A percentile compares a stretch with the other conserved stretches of the same genome.
Conservation (phyloP, 2,888 invertebrate genomes). For the Ditula angustiorana region DNA sequence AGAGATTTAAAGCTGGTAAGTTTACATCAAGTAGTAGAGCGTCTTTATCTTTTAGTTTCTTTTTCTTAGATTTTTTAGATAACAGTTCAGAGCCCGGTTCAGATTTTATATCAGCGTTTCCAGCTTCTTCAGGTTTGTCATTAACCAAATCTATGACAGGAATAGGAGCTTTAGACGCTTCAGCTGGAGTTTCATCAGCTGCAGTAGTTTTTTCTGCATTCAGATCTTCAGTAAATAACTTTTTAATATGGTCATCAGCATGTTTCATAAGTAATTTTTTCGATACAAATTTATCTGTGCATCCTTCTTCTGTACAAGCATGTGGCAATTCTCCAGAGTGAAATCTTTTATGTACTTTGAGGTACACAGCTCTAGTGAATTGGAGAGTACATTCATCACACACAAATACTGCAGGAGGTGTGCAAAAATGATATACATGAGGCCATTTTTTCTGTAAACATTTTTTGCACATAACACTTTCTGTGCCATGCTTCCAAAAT, state of each 20-base stretch:
- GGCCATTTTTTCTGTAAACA: slow-evolving; percentile 97
- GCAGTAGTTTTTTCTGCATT: slow-evolving; percentile 57
- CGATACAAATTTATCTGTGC: slow-evolving; percentile 92
- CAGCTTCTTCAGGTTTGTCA: slow-evolving; percentile 68
- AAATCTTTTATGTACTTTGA: slow-evolving; percentile 94
- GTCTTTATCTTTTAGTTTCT: slow-evolving; percentile 79
- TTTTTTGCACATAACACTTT: slow-evolving; percentile 93
- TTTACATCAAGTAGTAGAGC: slow-evolving; percentile 83
- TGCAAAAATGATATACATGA: slow-evolving; percentile 95
- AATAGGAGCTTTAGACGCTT: slow-evolving; percentile 64
- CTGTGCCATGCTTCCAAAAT: slow-evolving; percentile 97
- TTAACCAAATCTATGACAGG: slow-evolving; percentile 73
- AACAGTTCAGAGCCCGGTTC: slow-evolving; percentile 62
- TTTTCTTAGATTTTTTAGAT: slow-evolving; percentile 78
- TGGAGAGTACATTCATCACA: slow-evolving; percentile 93
- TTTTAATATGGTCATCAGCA: slow-evolving; percentile 85
- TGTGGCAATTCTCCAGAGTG: slow-evolving; percentile 91
- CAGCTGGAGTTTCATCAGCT: slow-evolving; percentile 56
- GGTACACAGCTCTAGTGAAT: slow-evolving; percentile 90
- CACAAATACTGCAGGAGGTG: slow-evolving; percentile 90
- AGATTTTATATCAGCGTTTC: slow-evolving; percentile 64
- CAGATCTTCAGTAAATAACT: slow-evolving; percentile 63
- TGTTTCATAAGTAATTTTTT: slow-evolving; percentile 92
- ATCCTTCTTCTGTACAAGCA: slow-evolving; percentile 89
- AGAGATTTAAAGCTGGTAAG: slow-evolving; percentile 92